Evolutionary conservation across 2,797 vertebrate genomes (phyloP).

Genomic region (Clarias platycephalus): DNA sequence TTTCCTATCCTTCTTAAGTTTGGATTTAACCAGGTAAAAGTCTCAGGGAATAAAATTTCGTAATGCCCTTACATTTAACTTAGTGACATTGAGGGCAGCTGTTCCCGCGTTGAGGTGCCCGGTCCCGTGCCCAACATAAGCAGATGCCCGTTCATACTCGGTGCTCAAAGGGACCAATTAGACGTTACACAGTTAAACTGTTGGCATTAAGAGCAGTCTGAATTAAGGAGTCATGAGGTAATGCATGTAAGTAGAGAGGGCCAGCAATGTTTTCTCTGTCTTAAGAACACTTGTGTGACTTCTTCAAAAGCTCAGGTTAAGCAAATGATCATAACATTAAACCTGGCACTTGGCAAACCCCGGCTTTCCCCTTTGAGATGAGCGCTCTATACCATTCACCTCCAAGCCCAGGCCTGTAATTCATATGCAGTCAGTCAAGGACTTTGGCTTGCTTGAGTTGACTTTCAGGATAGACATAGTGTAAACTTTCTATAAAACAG

Average conservation of each 20-base stretch:
- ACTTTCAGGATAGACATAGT: slow-evolving; percentile 13
- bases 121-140: slow-evolving; percentile 55
- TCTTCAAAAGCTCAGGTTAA: slow-evolving; percentile 48
- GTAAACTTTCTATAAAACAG: neutral
- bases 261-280: slow-evolving; percentile 46
- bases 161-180: slow-evolving; percentile 78
- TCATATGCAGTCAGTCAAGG: neutral
- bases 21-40: slow-evolving; percentile 11
- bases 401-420: slow-evolving; percentile 2
- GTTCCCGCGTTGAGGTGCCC: slow-evolving; percentile 62
- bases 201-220: slow-evolving; percentile 57
- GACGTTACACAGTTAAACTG: slow-evolving; percentile 65
- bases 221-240: slow-evolving; percentile 38
- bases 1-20: too few relatives aligned
- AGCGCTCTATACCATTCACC: neutral
- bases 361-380: slow-evolving; percentile 2
- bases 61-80: slow-evolving; percentile 37
- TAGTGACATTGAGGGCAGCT: slow-evolving; percentile 57
- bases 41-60: slow-evolving; percentile 20
- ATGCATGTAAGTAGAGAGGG: slow-evolving; percentile 40
- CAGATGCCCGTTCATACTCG: slow-evolving; percentile 69
- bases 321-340: slow-evolving; percentile 47
- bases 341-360: neutral
- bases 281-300: slow-evolving; percentile 56
- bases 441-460: neutral